Evolutionary conservation across 2,797 vertebrate genomes (phyloP).

Genomic region (Neosilurus hyrtlii): DNA sequence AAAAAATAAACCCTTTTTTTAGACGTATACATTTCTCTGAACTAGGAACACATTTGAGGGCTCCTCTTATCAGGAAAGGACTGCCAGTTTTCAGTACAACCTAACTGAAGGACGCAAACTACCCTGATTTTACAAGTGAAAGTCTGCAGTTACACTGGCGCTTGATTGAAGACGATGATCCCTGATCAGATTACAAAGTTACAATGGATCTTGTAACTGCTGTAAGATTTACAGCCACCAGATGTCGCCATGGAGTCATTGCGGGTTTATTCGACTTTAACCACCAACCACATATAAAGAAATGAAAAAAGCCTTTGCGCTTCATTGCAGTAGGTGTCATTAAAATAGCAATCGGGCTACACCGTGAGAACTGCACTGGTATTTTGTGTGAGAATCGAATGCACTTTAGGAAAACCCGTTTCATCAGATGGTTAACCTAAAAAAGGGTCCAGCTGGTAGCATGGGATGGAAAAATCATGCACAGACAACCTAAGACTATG

Average conservation of each 20-base stretch:
- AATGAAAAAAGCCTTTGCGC: background rate
- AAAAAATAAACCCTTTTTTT: no score
- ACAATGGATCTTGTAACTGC: background rate
- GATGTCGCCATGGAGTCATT: conserved; percentile 19
- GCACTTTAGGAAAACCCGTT: background rate
- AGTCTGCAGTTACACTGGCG: background rate
- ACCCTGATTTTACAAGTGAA: background rate
- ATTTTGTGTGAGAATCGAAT: background rate
- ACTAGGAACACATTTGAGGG: no score
- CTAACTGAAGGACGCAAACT: background rate
- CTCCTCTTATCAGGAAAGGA: background rate
- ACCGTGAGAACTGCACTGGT: background rate
- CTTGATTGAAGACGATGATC: background rate
- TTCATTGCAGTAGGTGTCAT: background rate
- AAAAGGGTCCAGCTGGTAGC: background rate
- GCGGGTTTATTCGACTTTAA: background rate
- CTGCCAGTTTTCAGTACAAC: background rate
- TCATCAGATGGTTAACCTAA: background rate
- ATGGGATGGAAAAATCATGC: background rate
- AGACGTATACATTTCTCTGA: no score
- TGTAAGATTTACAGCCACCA: conserved; percentile 14
- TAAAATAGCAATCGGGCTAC: background rate
- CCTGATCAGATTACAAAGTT: background rate
- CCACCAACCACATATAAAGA: conserved; percentile 18
- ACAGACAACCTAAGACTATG: background rate